A percentile compares a stretch with the other conserved stretches of the same genome.
These are phyloP conservation scores for Chloroclysta siterata DNA, from an alignment of 2,888 invertebrate genomes.

Conservation along the genomic window DNA sequence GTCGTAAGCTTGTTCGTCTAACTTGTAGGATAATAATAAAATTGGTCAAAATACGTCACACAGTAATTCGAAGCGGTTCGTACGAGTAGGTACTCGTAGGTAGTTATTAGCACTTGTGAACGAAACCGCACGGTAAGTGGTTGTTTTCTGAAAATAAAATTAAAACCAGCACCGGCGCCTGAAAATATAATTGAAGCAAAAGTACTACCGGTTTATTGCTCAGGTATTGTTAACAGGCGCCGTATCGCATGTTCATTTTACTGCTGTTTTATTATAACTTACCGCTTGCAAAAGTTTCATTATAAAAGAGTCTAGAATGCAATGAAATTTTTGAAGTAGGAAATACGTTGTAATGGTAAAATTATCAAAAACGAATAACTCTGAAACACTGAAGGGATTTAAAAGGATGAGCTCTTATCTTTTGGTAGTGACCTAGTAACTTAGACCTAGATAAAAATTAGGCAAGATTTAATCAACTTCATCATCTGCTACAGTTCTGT, in stretches of 20 bases:
- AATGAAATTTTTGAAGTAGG: no score
- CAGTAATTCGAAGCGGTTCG: no score
- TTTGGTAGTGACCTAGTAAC: no score
- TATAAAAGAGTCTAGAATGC: neutral
- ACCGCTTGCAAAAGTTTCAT: constrained; percentile 7
- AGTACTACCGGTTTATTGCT: constrained; percentile 31
- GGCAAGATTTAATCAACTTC: no score
- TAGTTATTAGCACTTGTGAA: neutral
- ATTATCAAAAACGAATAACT: neutral
- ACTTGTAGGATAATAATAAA: no score
- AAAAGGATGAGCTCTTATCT: no score
- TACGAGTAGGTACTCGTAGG: no score
- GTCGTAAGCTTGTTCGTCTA: no score
- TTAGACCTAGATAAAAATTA: no score
- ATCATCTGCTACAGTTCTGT: no score
- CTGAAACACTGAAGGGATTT: no score
- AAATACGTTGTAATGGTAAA: neutral
- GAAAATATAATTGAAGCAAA: constrained; percentile 33
- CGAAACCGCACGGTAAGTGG: neutral
- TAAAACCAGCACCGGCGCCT: constrained; percentile 14
- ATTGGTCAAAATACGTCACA: no score
- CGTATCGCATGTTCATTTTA: constrained; percentile 19
- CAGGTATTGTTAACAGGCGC: constrained; percentile 28
- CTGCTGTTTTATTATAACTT: constrained; percentile 27
- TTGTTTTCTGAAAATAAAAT: constrained; percentile 1